Evolutionary conservation across 2,888 invertebrate genomes (phyloP).

Genomic region (Polymixis lichenea): DNA sequence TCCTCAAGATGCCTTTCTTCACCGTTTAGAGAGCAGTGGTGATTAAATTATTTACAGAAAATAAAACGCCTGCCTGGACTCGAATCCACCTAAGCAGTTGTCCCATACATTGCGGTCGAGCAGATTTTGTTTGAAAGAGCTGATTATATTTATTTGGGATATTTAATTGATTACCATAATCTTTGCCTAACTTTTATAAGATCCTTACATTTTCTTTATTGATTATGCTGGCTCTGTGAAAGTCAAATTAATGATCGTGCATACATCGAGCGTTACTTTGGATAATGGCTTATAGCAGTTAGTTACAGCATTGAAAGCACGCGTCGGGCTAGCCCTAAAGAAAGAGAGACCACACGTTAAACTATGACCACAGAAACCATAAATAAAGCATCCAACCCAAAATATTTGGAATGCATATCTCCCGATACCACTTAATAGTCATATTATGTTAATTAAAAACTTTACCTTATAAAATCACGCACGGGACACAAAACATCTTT

Average conservation of each 20-base stretch:
- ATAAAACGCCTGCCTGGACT: too few species aligned
- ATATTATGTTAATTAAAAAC: constrained; percentile 74
- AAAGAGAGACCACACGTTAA: constrained; percentile 39
- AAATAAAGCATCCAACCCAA: constrained; percentile 62
- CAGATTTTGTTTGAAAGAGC: too few species aligned
- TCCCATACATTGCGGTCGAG: too few species aligned
- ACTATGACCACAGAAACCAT: constrained; percentile 48
- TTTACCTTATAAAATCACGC: constrained; percentile 74
- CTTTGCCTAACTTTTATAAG: neutral
- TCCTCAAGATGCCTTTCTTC: too few species aligned
- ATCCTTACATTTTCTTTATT: neutral
- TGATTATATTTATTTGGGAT: neutral
- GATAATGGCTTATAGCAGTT: constrained; percentile 1
- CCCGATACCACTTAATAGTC: constrained; percentile 66
- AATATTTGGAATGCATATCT: constrained; percentile 69
- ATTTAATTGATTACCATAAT: too few species aligned
- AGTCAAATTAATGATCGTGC: neutral
- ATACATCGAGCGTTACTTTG: neutral
- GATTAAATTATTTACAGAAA: too few species aligned
- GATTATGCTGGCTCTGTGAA: neutral
- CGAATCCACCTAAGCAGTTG: too few species aligned
- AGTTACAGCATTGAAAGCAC: constrained; percentile 12
- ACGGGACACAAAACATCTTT: constrained; percentile 78
- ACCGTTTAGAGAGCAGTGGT: too few species aligned
- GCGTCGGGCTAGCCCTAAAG: neutral